Evolutionary conservation across 2,797 vertebrate species (phyloP).

Genomic region (Gila robusta): DNA sequence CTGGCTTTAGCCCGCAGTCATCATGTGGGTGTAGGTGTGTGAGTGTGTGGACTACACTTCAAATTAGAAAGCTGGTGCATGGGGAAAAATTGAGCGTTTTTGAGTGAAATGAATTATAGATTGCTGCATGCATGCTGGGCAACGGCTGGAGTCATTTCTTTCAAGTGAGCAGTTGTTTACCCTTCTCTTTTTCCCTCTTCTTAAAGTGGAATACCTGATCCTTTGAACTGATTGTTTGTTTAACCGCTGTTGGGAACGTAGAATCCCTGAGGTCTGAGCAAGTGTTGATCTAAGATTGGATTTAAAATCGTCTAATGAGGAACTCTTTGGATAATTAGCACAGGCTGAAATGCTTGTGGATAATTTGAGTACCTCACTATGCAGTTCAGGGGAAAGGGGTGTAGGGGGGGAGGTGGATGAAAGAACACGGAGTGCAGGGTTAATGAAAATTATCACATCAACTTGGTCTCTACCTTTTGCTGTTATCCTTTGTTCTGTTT

Average conservation of each 20-base stretch:
- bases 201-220: constrained; percentile 79
- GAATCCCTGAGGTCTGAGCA: constrained; percentile 83
- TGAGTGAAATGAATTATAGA: constrained; percentile 74
- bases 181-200: constrained; percentile 69
- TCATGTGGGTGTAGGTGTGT: constrained; percentile 47
- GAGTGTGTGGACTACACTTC: constrained; percentile 66
- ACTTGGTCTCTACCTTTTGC: constrained; percentile 76
- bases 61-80: constrained; percentile 71
- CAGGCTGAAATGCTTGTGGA: constrained; percentile 81
- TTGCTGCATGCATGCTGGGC: constrained; percentile 73
- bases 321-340: constrained; percentile 82
- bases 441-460: constrained; percentile 83
- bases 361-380: constrained; percentile 83
- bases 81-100: constrained; percentile 69
- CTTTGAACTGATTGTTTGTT: constrained; percentile 85
- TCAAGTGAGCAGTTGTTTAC: constrained; percentile 85
- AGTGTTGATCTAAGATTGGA: constrained; percentile 84
- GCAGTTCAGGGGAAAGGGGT: constrained; percentile 69
- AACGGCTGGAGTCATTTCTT: constrained; percentile 72
- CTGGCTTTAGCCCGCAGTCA: constrained; percentile 53
- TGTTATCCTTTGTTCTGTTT: constrained; percentile 76
- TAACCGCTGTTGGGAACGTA: constrained; percentile 82
- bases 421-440: constrained; percentile 77
- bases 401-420: constrained; percentile 72
- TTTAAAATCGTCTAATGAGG: constrained; percentile 87